These are phyloP conservation scores for Astreopora myriophthalma DNA, from an alignment of 64 coral and sea anemone genomes.

Conservation along the genomic window DNA sequence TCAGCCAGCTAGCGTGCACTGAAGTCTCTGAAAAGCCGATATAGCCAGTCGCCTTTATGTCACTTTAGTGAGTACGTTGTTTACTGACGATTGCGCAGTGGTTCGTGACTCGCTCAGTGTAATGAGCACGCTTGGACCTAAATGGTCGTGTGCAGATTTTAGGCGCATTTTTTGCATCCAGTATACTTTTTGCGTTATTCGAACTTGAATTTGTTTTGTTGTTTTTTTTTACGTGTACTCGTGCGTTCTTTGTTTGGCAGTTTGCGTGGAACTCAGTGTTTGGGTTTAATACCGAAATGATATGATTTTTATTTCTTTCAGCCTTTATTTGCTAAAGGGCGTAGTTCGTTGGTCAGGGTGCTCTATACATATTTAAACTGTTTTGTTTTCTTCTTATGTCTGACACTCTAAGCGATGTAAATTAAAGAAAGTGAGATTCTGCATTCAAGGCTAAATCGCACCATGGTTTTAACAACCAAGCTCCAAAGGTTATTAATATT, in stretches of 20 bases:
- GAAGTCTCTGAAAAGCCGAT: constrained; percentile 37
- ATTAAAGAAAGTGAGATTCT: background rate
- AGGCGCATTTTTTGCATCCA: background rate
- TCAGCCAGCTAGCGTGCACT: constrained; percentile 9
- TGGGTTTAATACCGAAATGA: background rate
- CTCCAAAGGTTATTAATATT: background rate
- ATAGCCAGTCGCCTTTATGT: constrained; percentile 24
- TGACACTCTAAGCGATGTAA: background rate
- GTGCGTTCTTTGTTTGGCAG: background rate
- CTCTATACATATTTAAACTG: background rate
- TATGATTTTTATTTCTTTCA: background rate
- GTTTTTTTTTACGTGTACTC: background rate
- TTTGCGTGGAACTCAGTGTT: background rate
- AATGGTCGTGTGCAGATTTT: background rate
- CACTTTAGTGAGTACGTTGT: constrained; percentile 37
- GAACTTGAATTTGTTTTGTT: too few species aligned
- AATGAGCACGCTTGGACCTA: background rate
- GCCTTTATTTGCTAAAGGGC: background rate
- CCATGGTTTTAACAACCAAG: background rate
- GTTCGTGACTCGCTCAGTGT: background rate
- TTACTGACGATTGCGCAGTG: constrained; percentile 7
- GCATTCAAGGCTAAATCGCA: background rate
- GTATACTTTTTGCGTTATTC: background rate
- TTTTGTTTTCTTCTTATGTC: background rate
- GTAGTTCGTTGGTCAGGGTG: background rate